Percentiles rank a stretch among this genome's conserved stretches.
Evolutionary conservation across 1,140 invertebrate genomes (phyloP).

Genomic region (Euschistus heros): DNA sequence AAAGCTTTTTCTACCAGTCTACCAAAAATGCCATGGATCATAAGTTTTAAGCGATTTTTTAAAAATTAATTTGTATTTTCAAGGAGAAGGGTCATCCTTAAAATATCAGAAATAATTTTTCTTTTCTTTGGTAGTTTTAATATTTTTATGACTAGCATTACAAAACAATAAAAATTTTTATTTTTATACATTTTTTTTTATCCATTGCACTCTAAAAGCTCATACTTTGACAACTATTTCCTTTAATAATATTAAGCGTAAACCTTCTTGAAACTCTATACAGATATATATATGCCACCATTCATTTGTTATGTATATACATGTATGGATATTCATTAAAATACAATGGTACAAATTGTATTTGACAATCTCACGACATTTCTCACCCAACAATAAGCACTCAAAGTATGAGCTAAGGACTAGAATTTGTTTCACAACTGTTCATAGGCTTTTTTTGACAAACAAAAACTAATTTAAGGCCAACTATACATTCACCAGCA

Average conservation of each 20-base stretch:
- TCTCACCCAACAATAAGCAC: not conserved
- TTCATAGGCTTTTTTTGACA: too few relatives aligned
- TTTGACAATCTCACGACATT: too few relatives aligned
- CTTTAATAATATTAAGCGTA: conserved; percentile 2
- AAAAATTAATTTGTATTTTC: not conserved
- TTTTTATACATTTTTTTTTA: conserved; percentile 13
- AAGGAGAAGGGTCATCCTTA: conserved; percentile 12
- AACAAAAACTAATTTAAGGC: not conserved
- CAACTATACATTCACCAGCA: conserved; percentile 3
- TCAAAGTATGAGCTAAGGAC: conserved; percentile 9
- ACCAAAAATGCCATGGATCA: conserved; percentile 10
- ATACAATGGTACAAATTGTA: too few relatives aligned
- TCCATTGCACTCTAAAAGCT: conserved; percentile 13
- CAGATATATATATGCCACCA: too few relatives aligned
- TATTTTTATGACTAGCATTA: conserved; percentile 16
- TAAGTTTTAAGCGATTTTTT: not conserved
- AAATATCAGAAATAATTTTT: conserved; percentile 15
- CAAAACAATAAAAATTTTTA: conserved; percentile 15
- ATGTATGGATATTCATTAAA: too few relatives aligned
- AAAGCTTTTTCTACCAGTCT: conserved; percentile 5
- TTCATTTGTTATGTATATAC: too few relatives aligned
- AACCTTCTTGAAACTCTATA: too few relatives aligned
- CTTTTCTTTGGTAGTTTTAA: conserved; percentile 13
- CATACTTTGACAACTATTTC: conserved; percentile 4
- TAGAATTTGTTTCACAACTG: not conserved